phyloP scores from a whole-genome alignment of 2,797 vertebrate genomes.

The Hyperoplus immaculatus region DNA sequence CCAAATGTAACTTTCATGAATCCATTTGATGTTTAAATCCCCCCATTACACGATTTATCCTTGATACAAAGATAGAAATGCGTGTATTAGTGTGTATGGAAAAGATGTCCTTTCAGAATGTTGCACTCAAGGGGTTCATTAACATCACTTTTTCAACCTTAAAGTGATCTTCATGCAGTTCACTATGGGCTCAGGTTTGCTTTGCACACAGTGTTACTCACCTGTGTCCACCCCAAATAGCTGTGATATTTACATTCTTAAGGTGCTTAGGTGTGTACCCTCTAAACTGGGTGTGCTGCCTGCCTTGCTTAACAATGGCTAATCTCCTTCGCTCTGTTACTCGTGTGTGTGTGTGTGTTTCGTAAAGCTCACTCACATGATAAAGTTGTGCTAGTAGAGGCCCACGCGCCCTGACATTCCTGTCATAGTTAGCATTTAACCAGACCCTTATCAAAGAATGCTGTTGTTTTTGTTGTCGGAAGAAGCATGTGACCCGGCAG shows the following conservation, averaged over 20 bases:
- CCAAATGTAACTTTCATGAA: neutral
- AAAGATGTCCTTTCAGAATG: neutral
- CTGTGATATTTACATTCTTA: conserved; percentile 71
- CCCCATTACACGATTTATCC: neutral
- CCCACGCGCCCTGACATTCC: conserved; percentile 69
- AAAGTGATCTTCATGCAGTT: conserved; percentile 11
- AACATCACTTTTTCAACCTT: neutral
- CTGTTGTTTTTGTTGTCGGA: conserved; percentile 63
- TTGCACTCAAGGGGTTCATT: too few relatives aligned
- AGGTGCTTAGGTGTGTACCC: conserved; percentile 58
- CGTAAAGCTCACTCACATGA: conserved; percentile 75
- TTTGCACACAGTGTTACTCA: conserved; percentile 52
- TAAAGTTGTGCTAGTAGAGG: conserved; percentile 58
- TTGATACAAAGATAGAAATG: neutral
- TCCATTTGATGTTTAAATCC: neutral
- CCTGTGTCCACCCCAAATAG: conserved; percentile 62
- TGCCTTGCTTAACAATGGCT: conserved; percentile 62
- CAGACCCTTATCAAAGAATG: conserved; percentile 68
- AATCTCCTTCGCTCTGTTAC: conserved; percentile 53
- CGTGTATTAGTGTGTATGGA: neutral
- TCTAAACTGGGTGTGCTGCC: conserved; percentile 54
- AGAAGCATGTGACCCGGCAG: conserved; percentile 71
- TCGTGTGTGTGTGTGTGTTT: conserved; percentile 34
- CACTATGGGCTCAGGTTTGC: conserved; percentile 24
- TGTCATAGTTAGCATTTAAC: conserved; percentile 73